These are phyloP conservation scores for Thalassophryne amazonica DNA, from an alignment of 2,797 vertebrate species.

Conservation along the genomic window DNA sequence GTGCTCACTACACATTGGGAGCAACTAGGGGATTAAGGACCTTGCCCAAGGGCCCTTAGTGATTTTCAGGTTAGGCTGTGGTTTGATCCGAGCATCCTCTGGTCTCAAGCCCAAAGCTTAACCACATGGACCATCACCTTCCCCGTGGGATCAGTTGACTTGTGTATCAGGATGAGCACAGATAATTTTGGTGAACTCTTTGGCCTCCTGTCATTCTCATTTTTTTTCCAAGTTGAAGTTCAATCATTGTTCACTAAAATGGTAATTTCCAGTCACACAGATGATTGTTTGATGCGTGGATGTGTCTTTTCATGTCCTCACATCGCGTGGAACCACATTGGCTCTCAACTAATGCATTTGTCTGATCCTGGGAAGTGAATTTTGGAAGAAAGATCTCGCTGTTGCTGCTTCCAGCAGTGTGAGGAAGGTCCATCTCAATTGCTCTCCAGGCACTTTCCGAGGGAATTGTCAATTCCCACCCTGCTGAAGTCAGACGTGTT, in stretches of 20 bases:
- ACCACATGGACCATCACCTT: too few relatives aligned
- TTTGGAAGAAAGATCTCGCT: background rate
- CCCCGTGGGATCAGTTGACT: too few relatives aligned
- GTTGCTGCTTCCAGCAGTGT: conserved; percentile 6
- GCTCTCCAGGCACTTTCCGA: conserved; percentile 8
- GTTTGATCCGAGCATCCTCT: too few relatives aligned
- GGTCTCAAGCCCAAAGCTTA: too few relatives aligned
- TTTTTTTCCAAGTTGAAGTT: background rate
- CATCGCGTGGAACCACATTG: conserved; percentile 2
- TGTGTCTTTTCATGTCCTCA: conserved; percentile 1
- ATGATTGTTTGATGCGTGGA: conserved; percentile 1
- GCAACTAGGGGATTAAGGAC: too few relatives aligned
- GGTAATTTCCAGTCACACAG: background rate
- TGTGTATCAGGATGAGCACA: too few relatives aligned
- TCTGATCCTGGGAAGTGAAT: background rate
- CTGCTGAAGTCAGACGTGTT: conserved; percentile 2
- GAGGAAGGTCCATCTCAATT: conserved; percentile 18
- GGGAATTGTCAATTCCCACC: background rate
- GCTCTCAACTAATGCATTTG: conserved; percentile 16
- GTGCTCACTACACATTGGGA: too few relatives aligned
- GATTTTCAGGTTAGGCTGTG: too few relatives aligned
- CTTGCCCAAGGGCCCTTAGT: too few relatives aligned
- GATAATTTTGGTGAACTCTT: background rate
- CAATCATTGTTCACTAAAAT: background rate
- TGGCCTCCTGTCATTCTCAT: background rate